phyloP scores from a whole-genome alignment of 2,113 vertebrate genomes.

The Gymnarchus niloticus region DNA sequence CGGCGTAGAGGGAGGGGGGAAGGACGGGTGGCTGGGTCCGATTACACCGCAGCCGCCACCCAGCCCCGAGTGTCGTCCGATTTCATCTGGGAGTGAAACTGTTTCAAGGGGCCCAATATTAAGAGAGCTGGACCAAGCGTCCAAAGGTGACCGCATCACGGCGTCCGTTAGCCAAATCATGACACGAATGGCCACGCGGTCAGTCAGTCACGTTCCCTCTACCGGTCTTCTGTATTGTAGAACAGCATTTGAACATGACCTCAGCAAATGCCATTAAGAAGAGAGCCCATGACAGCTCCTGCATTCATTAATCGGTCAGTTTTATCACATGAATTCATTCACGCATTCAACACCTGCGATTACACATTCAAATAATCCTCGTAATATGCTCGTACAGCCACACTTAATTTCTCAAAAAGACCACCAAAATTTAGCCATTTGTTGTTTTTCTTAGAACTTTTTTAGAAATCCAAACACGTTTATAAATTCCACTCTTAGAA shows the following conservation, averaged over 20 bases:
- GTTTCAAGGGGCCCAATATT: background rate
- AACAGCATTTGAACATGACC: background rate
- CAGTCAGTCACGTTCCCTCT: background rate
- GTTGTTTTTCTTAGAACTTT: background rate
- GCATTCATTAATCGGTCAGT: background rate
- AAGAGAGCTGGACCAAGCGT: background rate
- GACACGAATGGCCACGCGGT: background rate
- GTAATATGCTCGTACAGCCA: background rate
- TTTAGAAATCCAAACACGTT: background rate
- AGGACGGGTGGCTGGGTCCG: conserved; percentile 37
- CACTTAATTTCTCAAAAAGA: background rate
- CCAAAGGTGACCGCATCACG: background rate
- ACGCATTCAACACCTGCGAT: too few relatives aligned
- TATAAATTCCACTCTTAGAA: background rate
- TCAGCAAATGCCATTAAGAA: background rate
- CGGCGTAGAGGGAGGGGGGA: conserved; percentile 53
- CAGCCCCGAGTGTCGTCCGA: background rate
- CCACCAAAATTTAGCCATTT: background rate
- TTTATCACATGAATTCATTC: too few relatives aligned
- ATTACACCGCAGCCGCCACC: conserved; percentile 33
- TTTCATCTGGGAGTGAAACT: background rate
- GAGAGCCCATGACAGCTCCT: background rate
- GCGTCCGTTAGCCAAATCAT: background rate
- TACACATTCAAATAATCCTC: too few relatives aligned
- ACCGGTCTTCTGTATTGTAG: background rate